A percentile compares a stretch with the other conserved stretches of the same genome.
These are phyloP conservation scores for Mizuhopecten yessoensis DNA, from an alignment of 1,140 invertebrate species.

Conservation along the genomic window DNA sequence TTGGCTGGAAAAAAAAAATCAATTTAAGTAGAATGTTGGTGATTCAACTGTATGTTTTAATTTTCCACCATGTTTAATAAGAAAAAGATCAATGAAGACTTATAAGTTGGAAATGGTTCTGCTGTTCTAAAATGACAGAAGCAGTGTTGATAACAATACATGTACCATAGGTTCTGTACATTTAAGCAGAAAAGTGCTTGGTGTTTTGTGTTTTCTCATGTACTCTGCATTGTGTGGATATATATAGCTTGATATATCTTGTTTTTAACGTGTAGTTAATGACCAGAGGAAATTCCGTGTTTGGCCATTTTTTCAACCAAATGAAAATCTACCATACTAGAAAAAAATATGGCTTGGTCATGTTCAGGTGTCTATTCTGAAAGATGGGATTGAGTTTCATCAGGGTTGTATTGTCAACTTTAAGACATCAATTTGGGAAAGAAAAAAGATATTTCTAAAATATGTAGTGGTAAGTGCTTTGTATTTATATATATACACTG, in stretches of 20 bases:
- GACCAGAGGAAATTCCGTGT: background rate
- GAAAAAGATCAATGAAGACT: too few relatives aligned
- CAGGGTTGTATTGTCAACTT: background rate
- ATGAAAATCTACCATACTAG: too few relatives aligned
- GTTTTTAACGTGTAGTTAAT: background rate
- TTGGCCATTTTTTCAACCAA: background rate
- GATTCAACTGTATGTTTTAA: too few relatives aligned
- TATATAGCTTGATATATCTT: background rate
- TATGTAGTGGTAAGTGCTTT: background rate
- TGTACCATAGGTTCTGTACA: too few relatives aligned
- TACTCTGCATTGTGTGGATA: background rate
- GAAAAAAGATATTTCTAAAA: background rate
- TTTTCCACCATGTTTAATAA: too few relatives aligned
- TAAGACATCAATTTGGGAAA: background rate
- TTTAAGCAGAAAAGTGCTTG: slow-evolving; percentile 11
- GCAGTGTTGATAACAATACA: too few relatives aligned
- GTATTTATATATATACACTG: background rate
- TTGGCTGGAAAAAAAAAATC: too few relatives aligned
- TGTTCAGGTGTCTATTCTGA: background rate
- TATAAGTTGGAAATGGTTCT: too few relatives aligned
- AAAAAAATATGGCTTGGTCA: too few relatives aligned
- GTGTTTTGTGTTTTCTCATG: background rate
- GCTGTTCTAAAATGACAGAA: too few relatives aligned
- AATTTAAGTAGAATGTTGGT: too few relatives aligned
- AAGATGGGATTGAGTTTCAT: background rate